These are phyloP conservation scores for Aphidoletes aphidimyza DNA, from an alignment of 2,888 invertebrate genomes.

Conservation along the genomic window DNA sequence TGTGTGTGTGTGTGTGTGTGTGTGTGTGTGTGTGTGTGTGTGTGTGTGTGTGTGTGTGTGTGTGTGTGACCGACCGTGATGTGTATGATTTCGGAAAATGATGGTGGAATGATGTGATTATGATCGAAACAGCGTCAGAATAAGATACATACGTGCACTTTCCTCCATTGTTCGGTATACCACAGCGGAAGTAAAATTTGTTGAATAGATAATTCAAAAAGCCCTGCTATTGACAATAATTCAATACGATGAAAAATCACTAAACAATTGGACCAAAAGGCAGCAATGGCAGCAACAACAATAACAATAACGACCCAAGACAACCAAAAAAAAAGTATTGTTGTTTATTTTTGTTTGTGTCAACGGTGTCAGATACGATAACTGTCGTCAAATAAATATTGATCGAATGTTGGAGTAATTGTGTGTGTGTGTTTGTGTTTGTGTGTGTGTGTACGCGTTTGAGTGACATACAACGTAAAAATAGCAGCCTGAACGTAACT, in stretches of 20 bases:
- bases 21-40: too few species aligned
- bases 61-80: neutral
- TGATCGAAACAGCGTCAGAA: neutral
- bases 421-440: neutral
- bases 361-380: neutral
- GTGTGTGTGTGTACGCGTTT: neutral
- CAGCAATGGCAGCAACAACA: too few species aligned
- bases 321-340: neutral
- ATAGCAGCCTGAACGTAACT: neutral
- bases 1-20: too few species aligned
- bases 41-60: too few species aligned
- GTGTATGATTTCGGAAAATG: too few species aligned
- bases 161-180: slow-evolving; percentile 5
- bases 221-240: neutral
- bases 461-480: neutral
- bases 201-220: neutral
- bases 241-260: neutral
- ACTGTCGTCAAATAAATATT: slow-evolving; percentile 4
- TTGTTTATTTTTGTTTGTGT: neutral
- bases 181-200: slow-evolving; percentile 23
- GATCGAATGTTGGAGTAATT: neutral
- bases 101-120: slow-evolving; percentile 9
- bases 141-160: slow-evolving; percentile 19
- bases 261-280: too few species aligned
- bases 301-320: too few species aligned